phyloP scores from a whole-genome alignment of 2,113 vertebrate species.

The Rattus rattus region DNA sequence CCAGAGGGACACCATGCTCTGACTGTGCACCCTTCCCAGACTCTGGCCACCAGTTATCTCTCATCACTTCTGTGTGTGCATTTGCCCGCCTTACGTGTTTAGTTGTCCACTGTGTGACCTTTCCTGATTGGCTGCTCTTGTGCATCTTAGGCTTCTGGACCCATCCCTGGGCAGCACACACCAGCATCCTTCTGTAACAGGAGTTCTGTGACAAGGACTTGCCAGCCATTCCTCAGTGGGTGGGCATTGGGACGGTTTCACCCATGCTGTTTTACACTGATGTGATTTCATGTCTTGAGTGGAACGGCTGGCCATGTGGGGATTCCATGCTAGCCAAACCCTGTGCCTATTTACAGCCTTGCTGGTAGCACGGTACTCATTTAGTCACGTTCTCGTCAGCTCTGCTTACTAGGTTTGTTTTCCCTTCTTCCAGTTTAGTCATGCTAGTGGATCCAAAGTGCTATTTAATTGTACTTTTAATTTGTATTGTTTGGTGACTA shows the following conservation, averaged over 20 bases:
- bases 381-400: not conserved
- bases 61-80: not conserved
- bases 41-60: not conserved
- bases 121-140: not conserved
- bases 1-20: too few relatives aligned
- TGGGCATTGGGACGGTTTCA: fast-evolving
- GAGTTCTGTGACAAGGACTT: not conserved
- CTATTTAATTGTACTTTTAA: not conserved
- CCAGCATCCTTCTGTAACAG: fast-evolving
- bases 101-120: fast-evolving
- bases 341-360: not conserved
- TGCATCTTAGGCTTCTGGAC: fast-evolving
- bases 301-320: not conserved
- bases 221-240: fast-evolving
- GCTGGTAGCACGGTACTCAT: not conserved
- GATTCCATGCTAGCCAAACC: not conserved
- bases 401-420: not conserved
- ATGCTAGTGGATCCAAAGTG: not conserved
- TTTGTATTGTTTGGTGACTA: not conserved
- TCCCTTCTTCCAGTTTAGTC: not conserved
- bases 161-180: fast-evolving
- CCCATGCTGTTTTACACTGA: not conserved
- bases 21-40: fast-evolving
- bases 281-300: fast-evolving
- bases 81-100: fast-evolving